Evolutionary conservation across 2,888 invertebrate species (phyloP).

Genomic region (Agonum fuliginosum): DNA sequence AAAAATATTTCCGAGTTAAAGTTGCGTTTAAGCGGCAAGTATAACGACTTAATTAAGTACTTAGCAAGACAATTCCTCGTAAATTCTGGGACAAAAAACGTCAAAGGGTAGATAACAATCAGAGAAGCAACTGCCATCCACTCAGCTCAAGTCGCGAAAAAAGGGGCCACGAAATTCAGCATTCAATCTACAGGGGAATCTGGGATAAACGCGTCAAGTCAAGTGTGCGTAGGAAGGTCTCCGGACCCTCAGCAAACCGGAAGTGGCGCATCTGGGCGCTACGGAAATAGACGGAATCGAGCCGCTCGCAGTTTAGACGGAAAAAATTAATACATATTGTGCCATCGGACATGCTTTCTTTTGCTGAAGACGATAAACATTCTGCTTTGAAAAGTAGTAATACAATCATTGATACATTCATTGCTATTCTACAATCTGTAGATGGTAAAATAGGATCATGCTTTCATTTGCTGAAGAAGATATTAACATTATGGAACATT

Average conservation of each 20-base stretch:
- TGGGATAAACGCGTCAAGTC: constrained; percentile 29
- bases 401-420: too few species aligned
- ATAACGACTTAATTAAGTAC: constrained; percentile 21
- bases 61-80: constrained; percentile 22
- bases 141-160: constrained; percentile 33
- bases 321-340: too few species aligned
- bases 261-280: constrained; percentile 30
- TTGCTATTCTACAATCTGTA: too few species aligned
- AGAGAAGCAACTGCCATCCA: constrained; percentile 29
- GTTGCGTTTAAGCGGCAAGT: too few species aligned
- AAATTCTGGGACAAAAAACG: constrained; percentile 25
- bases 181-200: constrained; percentile 40
- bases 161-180: constrained; percentile 28
- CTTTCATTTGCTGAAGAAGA: too few species aligned
- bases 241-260: constrained; percentile 31
- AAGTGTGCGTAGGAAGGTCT: constrained; percentile 23
- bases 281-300: constrained; percentile 27
- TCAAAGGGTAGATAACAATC: constrained; percentile 46
- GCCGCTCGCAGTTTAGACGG: too few species aligned
- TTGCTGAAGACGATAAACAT: too few species aligned
- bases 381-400: too few species aligned
- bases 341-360: too few species aligned
- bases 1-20: neutral
- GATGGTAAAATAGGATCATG: too few species aligned
- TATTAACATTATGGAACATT: too few species aligned